phyloP scores from a whole-genome alignment of 2,797 vertebrate species.

The Gymnodraco acuticeps region DNA sequence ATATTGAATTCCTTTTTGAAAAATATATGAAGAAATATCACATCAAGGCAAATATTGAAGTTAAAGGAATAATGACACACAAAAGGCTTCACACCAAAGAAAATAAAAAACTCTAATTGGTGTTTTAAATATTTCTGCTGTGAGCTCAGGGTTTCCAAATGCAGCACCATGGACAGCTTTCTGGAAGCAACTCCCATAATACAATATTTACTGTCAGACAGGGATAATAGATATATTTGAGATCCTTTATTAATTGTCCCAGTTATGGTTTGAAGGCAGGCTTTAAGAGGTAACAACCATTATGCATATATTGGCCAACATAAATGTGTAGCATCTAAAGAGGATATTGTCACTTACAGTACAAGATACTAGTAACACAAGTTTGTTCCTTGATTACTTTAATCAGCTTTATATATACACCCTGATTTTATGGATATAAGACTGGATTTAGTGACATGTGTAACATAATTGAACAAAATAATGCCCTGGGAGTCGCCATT shows the following conservation, averaged over 20 bases:
- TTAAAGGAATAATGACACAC: neutral
- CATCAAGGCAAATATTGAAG: neutral
- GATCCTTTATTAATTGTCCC: neutral
- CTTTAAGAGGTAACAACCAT: neutral
- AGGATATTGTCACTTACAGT: neutral
- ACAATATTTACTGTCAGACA: neutral
- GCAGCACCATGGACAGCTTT: conserved; percentile 74
- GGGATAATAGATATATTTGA: neutral
- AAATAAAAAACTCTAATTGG: neutral
- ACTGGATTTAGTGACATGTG: neutral
- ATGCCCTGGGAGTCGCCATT: too few relatives aligned
- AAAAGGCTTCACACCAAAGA: neutral
- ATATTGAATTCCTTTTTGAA: neutral
- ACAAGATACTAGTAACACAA: neutral
- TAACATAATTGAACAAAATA: neutral
- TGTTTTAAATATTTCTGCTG: neutral
- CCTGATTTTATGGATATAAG: neutral
- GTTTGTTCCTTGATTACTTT: neutral
- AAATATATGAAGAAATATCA: neutral
- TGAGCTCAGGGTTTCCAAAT: neutral
- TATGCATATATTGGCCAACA: too few relatives aligned
- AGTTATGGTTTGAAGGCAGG: neutral
- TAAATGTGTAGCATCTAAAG: neutral
- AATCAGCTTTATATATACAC: neutral
- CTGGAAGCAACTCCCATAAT: neutral